These are phyloP conservation scores for Leptinotarsa rubiginosa DNA, from an alignment of 2,888 invertebrate species.

Conservation along the genomic window DNA sequence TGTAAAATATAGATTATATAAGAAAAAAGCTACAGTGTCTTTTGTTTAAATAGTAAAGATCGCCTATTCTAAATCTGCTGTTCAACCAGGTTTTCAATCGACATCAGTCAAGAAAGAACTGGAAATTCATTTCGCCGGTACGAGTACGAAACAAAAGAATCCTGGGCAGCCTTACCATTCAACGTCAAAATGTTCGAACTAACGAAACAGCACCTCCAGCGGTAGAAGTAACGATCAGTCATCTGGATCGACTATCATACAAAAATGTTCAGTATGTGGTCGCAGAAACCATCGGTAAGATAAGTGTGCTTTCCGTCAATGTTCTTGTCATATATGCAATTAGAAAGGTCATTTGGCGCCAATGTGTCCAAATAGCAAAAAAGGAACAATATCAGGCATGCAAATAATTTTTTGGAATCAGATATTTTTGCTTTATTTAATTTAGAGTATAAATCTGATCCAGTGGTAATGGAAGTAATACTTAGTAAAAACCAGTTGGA, in stretches of 20 bases:
- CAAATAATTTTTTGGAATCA: not conserved
- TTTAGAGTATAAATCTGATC: not conserved
- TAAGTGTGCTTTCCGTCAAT: too few relatives aligned
- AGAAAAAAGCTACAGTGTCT: not conserved
- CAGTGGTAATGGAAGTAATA: not conserved
- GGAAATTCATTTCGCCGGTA: not conserved
- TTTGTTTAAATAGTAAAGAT: conserved; percentile 17
- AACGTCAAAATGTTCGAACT: not conserved
- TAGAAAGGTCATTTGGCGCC: conserved; percentile 25
- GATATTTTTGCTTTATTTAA: conserved; percentile 2
- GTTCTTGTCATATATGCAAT: too few relatives aligned
- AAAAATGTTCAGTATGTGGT: too few relatives aligned
- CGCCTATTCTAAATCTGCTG: conserved; percentile 10
- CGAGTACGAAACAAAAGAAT: not conserved
- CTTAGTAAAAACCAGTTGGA: too few relatives aligned
- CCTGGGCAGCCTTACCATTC: not conserved
- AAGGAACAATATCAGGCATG: not conserved
- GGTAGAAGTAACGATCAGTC: not conserved
- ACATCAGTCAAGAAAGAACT: not conserved
- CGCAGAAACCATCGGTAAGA: too few relatives aligned
- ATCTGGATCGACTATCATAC: too few relatives aligned
- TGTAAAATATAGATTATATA: not conserved
- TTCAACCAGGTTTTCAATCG: not conserved
- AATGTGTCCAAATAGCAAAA: conserved; percentile 20
- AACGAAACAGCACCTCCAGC: not conserved